Base-by-base conservation (phyloP, 2,888 invertebrate genomes). In the Podabrus alpinus region DNA sequence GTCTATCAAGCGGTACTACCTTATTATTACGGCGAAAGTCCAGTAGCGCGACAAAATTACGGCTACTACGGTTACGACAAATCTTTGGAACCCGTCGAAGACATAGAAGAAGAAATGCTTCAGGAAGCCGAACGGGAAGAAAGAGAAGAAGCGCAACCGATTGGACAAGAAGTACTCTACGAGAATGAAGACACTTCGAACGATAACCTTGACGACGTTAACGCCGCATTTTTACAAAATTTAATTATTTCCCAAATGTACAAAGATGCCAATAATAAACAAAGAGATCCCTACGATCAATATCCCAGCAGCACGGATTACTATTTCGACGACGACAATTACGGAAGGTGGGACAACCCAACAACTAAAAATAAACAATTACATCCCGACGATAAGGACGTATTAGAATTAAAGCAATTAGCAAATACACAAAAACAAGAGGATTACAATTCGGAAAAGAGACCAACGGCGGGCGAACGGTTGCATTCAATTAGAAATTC, bases 141-240 rank as follows among this genome's bases (percentile, higher is more conserved):
- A 75, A 82, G 88, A 11, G 88, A 88, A 74, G 89, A 91, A 60
- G 88, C 91, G 13, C 87, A 92, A 45, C 92, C 92, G 0, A 90
- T 92, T 21, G 92, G 92, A n/a, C 92, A 92, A 82, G 92, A 92
- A 84, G 91, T 91, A 15, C 91, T 91, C 88, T 92, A 90, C 79
- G 92, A 92, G 83, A 90, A 89, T 78, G 91, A 91, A 77, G 80
- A 78, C 3, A 67, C 78, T 21, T 82, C 82, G 29, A 83, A 83
- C n/a, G 81, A 80, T 13, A 84, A 81, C 71, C 81, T 86, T 15
- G 88, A 88, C 45, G 87, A 88, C 72, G 87, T 86, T 4, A 92
- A 91, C 84, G 91, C 91, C 71, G 91, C 92, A 68, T 92, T 93
- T 84, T 88, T 93, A 72, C 91, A 92, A 82, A 93, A 93, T 83